Evolutionary conservation across 2,888 invertebrate species (phyloP), one percentile per base, ranked within the genome.

Genomic region (Ecdyonurus torrentis): DNA sequence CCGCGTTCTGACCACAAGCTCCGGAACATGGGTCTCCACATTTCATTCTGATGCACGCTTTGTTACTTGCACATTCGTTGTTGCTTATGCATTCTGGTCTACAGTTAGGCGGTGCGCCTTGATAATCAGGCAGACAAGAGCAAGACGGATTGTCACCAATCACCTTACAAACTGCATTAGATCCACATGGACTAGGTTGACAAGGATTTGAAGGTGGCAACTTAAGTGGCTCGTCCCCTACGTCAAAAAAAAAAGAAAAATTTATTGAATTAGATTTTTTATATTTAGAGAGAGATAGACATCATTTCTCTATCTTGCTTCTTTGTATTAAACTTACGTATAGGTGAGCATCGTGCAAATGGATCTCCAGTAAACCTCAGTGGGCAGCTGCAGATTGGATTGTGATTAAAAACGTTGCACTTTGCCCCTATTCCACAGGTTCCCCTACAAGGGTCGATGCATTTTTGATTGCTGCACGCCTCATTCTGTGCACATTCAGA

Each of bases 11-110:
- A 64, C 90, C 90, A 72, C 91, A 91, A 60, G 88, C 85, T 64
- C 88, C 88, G 50, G 87, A 85, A 73, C 90, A 90, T 64, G 90
- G 90, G 77, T 90, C 86, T 69, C 81, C 81, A 65, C 81, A 82
- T 69, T 79, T 79, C 65, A 78, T 76, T 65, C 74, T 73, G 59
- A 79, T 73, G 68, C 82, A 82, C 58, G 81, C 80, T 65, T 70
- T 74, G 67, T 76, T 74, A 22, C 73, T 74, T 69, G 74, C 69
- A 69, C 79, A 79, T 65, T 79, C 86, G 66, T 82, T 83, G 71
- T 86, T 86, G 66, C 83, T 82, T 20, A 82, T 76, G 73, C 79
- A 79, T 71, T 78, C 78, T 1, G 78, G 78, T 65, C 77, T 73
- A 65, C 76, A 69, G 71, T 68, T 67, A 59, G 87, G 86, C 55